Evolutionary conservation across 2,888 invertebrate species (phyloP).

Genomic region (Stenodera caucasica): DNA sequence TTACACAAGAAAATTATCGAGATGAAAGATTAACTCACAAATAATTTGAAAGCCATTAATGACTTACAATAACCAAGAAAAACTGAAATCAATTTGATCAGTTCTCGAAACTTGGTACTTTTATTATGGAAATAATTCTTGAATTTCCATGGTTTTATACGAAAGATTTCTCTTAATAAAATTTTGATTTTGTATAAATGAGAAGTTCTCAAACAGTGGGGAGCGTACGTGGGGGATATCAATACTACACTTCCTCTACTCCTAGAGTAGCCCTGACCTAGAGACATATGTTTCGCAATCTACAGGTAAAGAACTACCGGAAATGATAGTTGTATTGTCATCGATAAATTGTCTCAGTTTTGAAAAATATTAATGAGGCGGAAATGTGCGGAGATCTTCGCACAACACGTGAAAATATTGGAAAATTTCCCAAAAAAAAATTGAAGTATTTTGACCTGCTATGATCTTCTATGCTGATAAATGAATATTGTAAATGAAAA

Average conservation of each 20-base stretch:
- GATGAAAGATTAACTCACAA: conserved; percentile 32
- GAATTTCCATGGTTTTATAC: conserved; percentile 35
- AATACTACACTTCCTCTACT: conserved; percentile 18
- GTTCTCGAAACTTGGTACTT: conserved; percentile 24
- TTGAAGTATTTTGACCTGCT: conserved; percentile 12
- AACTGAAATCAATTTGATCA: conserved; percentile 15
- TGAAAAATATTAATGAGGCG: too few species aligned
- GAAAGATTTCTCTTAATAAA: conserved; percentile 32
- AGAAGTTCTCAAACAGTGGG: conserved; percentile 30
- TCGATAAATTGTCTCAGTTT: too few species aligned
- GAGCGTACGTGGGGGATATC: conserved; percentile 25
- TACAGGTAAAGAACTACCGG: conserved; percentile 24
- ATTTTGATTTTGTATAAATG: conserved; percentile 27
- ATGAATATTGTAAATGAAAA: conserved; percentile 19
- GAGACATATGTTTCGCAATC: conserved; percentile 24
- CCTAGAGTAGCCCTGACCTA: conserved; percentile 32
- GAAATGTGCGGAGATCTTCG: too few species aligned
- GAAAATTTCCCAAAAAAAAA: conserved; percentile 9
- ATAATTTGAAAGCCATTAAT: conserved; percentile 35
- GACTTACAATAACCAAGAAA: conserved; percentile 27
- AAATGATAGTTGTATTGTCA: conserved; percentile 8
- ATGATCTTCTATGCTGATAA: background rate
- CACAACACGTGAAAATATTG: too few species aligned
- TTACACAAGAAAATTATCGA: background rate
- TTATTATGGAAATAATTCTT: conserved; percentile 31